Percentiles rank a stretch among this genome's conserved stretches.
Conservation (phyloP, 2,888 invertebrate species). For the Melikaiella ostensackeni region DNA sequence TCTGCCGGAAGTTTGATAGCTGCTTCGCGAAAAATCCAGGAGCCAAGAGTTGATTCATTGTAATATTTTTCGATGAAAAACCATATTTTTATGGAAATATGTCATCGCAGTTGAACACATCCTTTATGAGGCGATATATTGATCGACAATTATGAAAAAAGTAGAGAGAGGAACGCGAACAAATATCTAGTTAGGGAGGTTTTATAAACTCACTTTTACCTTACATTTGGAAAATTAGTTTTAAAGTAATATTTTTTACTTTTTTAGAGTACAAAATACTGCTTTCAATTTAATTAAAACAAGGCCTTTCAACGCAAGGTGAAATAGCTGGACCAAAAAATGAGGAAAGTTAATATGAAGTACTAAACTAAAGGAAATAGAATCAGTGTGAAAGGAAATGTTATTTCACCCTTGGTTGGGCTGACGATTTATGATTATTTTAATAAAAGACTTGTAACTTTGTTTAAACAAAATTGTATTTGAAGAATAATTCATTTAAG, state of each 20-base stretch:
- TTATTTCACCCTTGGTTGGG: background rate
- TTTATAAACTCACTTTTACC: constrained; percentile 3
- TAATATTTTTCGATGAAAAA: background rate
- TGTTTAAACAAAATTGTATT: too few relatives aligned
- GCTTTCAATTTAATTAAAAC: constrained; percentile 6
- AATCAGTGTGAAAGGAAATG: background rate
- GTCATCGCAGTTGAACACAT: background rate
- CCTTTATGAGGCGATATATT: background rate
- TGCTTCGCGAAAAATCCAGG: background rate
- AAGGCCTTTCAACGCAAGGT: background rate
- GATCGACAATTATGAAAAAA: background rate
- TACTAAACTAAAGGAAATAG: background rate
- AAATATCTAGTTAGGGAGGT: constrained; percentile 9
- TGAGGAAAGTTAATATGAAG: constrained; percentile 5
- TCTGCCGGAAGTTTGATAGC: background rate
- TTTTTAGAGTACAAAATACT: background rate
- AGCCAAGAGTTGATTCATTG: background rate
- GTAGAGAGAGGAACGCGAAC: background rate
- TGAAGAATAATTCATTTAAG: too few relatives aligned
- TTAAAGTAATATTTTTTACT: background rate
- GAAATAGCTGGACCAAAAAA: background rate
- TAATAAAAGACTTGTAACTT: too few relatives aligned
- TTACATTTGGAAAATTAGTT: background rate
- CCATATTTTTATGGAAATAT: constrained; percentile 13
- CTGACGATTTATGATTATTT: background rate